Base-by-base conservation (phyloP, 1,140 invertebrate species). In the Argopecten irradians region DNA sequence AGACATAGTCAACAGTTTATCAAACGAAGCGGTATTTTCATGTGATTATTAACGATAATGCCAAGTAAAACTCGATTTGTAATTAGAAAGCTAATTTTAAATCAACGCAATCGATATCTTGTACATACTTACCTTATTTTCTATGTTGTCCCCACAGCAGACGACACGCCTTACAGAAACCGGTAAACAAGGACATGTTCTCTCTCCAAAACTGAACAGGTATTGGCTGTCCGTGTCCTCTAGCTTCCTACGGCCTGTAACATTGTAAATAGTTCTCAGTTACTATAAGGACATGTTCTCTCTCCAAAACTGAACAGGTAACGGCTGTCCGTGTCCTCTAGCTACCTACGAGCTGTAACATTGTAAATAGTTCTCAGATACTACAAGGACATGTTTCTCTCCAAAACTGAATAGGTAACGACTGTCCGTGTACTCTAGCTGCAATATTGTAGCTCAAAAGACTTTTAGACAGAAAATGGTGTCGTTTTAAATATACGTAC, bases 381-480 rank as follows among this genome's bases (percentile, higher is more conserved):
- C 36, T 13, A 39, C 55, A 71, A 2, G 55, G 55, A 71, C 55
- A 71, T 11, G n/a, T 28, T 71, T 71, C 55, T 71, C 55, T 11
- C 55, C 55, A 71, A 71, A 71, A 71, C 55, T 71, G 28, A 28
- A 71, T n/a, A 71, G 22, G 55, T 71, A 71, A 71, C 55, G 55
- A 71, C 55, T 28, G 55, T 71, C 55, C 55, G n/a, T 28, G 13
- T 71, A 1, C n/a, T 71, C 55, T 7, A 71, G 5, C 55, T 71
- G n/a, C n/a, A n/a, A n/a, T n/a, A n/a, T n/a, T n/a, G n/a, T n/a
- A n/a, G n/a, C n/a, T n/a, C n/a, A n/a, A n/a, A n/a, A n/a, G n/a
- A n/a, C n/a, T n/a, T n/a, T n/a, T n/a, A n/a, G n/a, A n/a, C n/a
- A n/a, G n/a, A n/a, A n/a, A n/a, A n/a, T n/a, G n/a, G n/a, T n/a